phyloP scores from a whole-genome alignment of 2,888 invertebrate species.

The Zygothrica quintamaculata region DNA sequence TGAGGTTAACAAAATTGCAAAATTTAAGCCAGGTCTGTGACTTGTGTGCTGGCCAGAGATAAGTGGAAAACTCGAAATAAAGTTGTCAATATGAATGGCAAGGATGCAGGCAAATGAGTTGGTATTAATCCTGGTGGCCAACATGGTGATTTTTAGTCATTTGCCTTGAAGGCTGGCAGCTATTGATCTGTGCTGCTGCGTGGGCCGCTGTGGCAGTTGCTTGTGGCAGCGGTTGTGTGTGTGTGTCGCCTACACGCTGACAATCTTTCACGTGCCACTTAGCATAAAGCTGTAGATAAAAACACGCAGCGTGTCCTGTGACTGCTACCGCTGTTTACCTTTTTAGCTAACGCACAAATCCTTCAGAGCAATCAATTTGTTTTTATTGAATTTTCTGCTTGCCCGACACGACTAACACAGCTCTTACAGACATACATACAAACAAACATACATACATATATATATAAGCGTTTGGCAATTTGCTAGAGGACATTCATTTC shows the following conservation, averaged over 20 bases:
- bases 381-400: constrained; percentile 74
- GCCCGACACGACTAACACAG: constrained; percentile 18
- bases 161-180: constrained; percentile 11
- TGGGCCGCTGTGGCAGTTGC: too few species aligned
- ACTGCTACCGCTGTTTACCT: constrained; percentile 55
- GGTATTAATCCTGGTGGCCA: constrained; percentile 60
- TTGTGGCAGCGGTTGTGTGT: too few species aligned
- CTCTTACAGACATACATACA: too few species aligned
- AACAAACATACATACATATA: too few species aligned
- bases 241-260: constrained; percentile 58
- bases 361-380: constrained; percentile 74
- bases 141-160: constrained; percentile 30
- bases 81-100: constrained; percentile 55
- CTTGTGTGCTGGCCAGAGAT: constrained; percentile 11
- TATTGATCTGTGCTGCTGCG: constrained; percentile 32
- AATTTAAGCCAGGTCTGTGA: constrained; percentile 35
- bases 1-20: constrained; percentile 15
- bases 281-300: constrained; percentile 56
- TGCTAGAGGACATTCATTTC: constrained; percentile 66
- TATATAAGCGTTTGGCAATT: constrained; percentile 47
- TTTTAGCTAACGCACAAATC: constrained; percentile 65
- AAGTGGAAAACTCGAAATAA: constrained; percentile 46
- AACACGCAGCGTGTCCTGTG: constrained; percentile 16
- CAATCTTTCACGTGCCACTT: constrained; percentile 69
- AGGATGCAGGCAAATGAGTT: constrained; percentile 62